A percentile compares a stretch with the other conserved stretches of the same genome.
phyloP scores from a whole-genome alignment of 2,797 vertebrate genomes.

The Squalus acanthias region DNA sequence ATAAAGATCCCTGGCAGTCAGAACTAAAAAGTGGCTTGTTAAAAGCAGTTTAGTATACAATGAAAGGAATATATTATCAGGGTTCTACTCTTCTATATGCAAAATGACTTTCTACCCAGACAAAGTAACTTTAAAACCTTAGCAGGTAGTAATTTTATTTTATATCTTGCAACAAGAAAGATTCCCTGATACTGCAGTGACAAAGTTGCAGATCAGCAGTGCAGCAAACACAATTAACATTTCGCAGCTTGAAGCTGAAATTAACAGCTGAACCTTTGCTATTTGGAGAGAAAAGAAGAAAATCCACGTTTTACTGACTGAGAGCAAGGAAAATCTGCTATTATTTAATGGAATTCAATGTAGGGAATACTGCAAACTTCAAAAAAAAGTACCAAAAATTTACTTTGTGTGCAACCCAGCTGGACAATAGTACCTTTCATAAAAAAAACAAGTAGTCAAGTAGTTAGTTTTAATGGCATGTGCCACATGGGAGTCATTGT shows the following conservation, averaged over 20 bases:
- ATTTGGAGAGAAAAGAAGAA: background rate
- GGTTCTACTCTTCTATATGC: background rate
- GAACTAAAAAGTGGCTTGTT: background rate
- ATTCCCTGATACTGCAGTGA: background rate
- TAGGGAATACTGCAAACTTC: background rate
- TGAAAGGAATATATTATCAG: background rate
- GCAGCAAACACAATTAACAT: background rate
- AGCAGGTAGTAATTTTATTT: background rate
- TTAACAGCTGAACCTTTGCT: constrained; percentile 1
- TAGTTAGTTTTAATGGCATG: background rate
- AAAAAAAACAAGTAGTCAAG: background rate
- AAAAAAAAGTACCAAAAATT: background rate
- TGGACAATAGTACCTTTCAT: constrained; percentile 18
- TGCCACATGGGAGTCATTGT: constrained; percentile 6
- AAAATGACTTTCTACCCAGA: background rate
- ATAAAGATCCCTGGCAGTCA: background rate
- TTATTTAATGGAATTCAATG: constrained; percentile 6
- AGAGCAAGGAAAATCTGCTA: background rate
- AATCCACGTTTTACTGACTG: background rate
- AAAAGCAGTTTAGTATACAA: background rate
- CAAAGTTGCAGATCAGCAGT: background rate
- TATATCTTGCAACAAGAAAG: background rate
- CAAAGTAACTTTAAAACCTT: background rate
- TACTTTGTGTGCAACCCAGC: background rate
- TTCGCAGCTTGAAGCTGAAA: background rate